A percentile compares a stretch with the other conserved stretches of the same genome.
phyloP scores from a whole-genome alignment of 2,888 invertebrate genomes.

The Megastigmus dorsalis region DNA sequence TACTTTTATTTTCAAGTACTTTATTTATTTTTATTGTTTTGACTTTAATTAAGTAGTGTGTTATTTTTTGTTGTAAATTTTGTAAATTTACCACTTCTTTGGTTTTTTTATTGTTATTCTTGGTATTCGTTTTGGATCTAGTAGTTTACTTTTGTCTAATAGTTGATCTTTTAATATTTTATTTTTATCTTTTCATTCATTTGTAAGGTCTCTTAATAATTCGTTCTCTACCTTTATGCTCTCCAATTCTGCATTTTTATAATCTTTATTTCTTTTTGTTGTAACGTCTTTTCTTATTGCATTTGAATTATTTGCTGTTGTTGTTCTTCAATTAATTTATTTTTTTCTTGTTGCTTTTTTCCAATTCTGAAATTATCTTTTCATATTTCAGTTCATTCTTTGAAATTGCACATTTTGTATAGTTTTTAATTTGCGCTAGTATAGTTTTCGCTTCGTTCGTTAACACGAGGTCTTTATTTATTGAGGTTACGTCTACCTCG shows the following conservation, averaged over 20 bases:
- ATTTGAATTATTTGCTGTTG: too few species aligned
- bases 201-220: neutral
- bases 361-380: neutral
- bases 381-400: too few species aligned
- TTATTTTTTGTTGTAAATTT: neutral
- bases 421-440: neutral
- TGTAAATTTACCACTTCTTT: neutral
- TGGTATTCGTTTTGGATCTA: neutral
- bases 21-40: neutral
- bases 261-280: too few species aligned
- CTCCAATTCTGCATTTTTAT: neutral
- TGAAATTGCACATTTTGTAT: neutral
- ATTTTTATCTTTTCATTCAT: too few species aligned
- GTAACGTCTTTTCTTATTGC: too few species aligned
- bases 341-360: too few species aligned
- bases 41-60: too few species aligned
- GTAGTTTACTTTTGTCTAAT: neutral
- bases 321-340: too few species aligned
- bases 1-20: neutral
- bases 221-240: neutral
- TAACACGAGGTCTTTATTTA: neutral
- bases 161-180: neutral
- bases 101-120: neutral
- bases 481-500: neutral
- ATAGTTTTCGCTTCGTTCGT: neutral